Evolutionary conservation across 2,113 vertebrate species (phyloP).

Genomic region (Ginglymostoma cirratum): DNA sequence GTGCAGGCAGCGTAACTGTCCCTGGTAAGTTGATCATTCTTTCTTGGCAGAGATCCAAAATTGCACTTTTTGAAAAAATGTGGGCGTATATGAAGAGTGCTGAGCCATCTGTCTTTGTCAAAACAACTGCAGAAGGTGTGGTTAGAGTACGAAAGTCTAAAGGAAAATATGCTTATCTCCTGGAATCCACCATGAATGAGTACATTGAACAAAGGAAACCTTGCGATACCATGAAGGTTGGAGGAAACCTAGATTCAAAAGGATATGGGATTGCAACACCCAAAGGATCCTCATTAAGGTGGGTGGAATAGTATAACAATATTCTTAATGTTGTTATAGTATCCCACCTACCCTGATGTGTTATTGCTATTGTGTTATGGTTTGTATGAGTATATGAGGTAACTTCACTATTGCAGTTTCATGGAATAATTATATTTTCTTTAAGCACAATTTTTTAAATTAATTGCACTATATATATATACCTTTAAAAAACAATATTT

Average conservation of each 20-base stretch:
- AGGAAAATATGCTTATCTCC: conserved; percentile 96
- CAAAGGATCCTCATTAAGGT: conserved; percentile 99
- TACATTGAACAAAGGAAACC: conserved; percentile 98
- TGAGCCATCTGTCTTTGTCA: conserved; percentile 97
- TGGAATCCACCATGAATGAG: conserved; percentile 99
- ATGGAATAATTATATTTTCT: not conserved
- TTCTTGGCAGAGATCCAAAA: conserved; percentile 87
- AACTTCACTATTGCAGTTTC: conserved; percentile 50
- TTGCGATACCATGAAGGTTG: conserved; percentile 99
- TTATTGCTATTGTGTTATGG: conserved; percentile 94
- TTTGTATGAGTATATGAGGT: conserved; percentile 96
- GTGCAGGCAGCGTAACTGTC: not conserved
- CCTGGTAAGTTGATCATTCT: conserved; percentile 24
- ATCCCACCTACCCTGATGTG: conserved; percentile 99
- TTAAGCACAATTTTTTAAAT: not conserved
- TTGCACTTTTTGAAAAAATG: conserved; percentile 99
- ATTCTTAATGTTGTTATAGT: conserved; percentile 99
- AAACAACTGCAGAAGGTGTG: conserved; percentile 96
- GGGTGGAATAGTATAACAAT: conserved; percentile 99
- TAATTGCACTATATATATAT: not conserved
- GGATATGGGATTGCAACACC: conserved; percentile 99
- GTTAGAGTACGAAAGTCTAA: conserved; percentile 93
- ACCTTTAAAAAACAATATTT: not conserved
- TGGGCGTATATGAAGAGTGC: conserved; percentile 98
- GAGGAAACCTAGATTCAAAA: conserved; percentile 99